Base-by-base conservation (phyloP, 2,888 invertebrate genomes). In the Hetaerina titia region DNA sequence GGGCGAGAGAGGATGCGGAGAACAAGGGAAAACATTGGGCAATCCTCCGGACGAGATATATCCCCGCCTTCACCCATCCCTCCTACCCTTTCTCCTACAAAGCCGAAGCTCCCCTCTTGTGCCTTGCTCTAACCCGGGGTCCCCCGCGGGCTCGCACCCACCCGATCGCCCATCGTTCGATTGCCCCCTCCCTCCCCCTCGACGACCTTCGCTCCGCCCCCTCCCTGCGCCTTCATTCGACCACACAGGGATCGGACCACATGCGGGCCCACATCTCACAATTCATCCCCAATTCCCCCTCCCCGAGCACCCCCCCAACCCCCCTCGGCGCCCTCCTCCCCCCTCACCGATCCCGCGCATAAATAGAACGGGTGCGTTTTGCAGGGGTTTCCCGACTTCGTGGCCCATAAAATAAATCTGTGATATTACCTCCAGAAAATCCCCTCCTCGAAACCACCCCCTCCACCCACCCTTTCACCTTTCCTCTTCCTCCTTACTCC, bases 361-460 rank as follows among this genome's bases (percentile, higher is more conserved):
- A 90, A 90, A 90, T 60, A 90, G 90, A 90, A 64, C 90, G 45
- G 88, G 56, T 45, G 64, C 90, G 64, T 64, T 90, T 64, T 22
- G 64, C 63, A 64, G 45, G 64, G 90, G 31, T 63, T 56, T 64
- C 90, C 64, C 63, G 45, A 90, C 64, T 90, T 90, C 64, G 90
- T 90, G 90, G 22, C 64, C 69, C 92, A 74, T 92, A 92, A 92
- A 92, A 92, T 92, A 92, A 92, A 92, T 92, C 92, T 63, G 56
- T 69, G 69, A 92, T 92, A 92, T 92, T 92, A 92, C 92, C 69
- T 57, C 92, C n/a, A 92, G 31, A 81, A 81, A 81, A 81, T 81
- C 74, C 69, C 64, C 90, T n/a, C 56, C 69, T 22, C 56, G n/a
- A 45, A 45, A 45, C 31, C 31, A 90, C 90, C 57, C 57, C 89